A percentile compares a stretch with the other conserved stretches of the same genome.
Evolutionary conservation across 2,888 invertebrate species (phyloP).

Genomic region (Cataglyphis rosenhaueri): DNA sequence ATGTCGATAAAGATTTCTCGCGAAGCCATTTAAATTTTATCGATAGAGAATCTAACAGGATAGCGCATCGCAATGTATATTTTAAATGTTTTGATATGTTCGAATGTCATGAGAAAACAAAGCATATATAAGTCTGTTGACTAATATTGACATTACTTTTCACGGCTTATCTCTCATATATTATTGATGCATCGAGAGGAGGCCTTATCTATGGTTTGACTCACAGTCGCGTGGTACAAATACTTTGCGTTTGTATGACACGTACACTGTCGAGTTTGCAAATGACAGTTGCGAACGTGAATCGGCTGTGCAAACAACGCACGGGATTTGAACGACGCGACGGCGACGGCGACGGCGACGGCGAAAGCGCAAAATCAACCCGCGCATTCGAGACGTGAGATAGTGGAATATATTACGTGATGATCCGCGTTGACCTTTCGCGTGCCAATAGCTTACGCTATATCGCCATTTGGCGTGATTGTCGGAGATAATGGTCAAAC

Average conservation of each 20-base stretch:
- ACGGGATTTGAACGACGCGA: slow-evolving; percentile 35
- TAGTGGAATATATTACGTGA: slow-evolving; percentile 45
- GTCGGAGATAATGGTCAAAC: slow-evolving; percentile 19
- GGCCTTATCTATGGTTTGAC: slow-evolving; percentile 63
- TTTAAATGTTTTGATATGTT: neutral
- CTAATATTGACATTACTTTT: neutral
- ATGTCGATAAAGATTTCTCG: neutral
- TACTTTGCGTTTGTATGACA: slow-evolving; percentile 59
- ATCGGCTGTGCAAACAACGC: slow-evolving; percentile 60
- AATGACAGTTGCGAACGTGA: slow-evolving; percentile 60
- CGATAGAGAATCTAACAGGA: neutral
- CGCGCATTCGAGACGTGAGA: slow-evolving; percentile 40
- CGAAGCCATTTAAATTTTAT: neutral
- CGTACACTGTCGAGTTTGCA: slow-evolving; percentile 49
- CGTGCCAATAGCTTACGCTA: slow-evolving; percentile 30
- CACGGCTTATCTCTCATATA: slow-evolving; percentile 32
- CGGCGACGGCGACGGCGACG: slow-evolving; percentile 31
- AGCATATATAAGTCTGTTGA: neutral
- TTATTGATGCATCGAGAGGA: slow-evolving; percentile 4
- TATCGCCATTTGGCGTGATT: slow-evolving; percentile 24
- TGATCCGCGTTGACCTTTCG: slow-evolving; percentile 47
- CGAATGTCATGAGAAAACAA: neutral
- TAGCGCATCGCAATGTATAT: neutral
- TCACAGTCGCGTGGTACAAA: slow-evolving; percentile 57
- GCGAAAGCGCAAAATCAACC: slow-evolving; percentile 45